Conservation (phyloP, 2,797 vertebrate species). For the Pampus argenteus region DNA sequence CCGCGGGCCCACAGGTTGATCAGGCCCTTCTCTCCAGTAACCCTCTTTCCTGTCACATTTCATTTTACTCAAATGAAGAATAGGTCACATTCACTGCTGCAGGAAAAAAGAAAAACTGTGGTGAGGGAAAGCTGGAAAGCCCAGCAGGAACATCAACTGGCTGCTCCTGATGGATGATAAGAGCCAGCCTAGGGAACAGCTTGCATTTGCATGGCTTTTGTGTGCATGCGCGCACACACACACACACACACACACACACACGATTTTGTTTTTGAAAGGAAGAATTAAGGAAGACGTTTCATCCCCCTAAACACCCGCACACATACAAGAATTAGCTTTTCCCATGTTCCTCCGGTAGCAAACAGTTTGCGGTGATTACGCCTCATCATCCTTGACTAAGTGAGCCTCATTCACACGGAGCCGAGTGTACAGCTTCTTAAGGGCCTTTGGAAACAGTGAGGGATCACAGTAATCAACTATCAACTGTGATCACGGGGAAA, state of each 20-base stretch:
- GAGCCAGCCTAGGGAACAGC: constrained; percentile 18
- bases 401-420: constrained; percentile 35
- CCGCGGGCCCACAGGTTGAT: constrained; percentile 27
- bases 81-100: constrained; percentile 44
- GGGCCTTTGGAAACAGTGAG: constrained; percentile 24
- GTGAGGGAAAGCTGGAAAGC: not conserved
- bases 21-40: not conserved
- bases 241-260: constrained; percentile 6
- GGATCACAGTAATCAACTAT: constrained; percentile 38
- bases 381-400: constrained; percentile 45
- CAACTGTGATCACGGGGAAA: constrained; percentile 21
- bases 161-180: constrained; percentile 26
- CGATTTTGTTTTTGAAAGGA: constrained; percentile 7
- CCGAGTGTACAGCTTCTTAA: constrained; percentile 19
- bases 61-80: constrained; percentile 46
- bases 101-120: constrained; percentile 1
- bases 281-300: constrained; percentile 34
- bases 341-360: constrained; percentile 12
- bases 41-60: constrained; percentile 56
- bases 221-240: not conserved
- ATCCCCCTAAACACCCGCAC: not conserved
- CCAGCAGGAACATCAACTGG: constrained; percentile 20
- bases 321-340: constrained; percentile 11
- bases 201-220: constrained; percentile 41
- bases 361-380: constrained; percentile 40